phyloP scores from a whole-genome alignment of 2,888 invertebrate genomes.

The Lycophotia porphyrea region DNA sequence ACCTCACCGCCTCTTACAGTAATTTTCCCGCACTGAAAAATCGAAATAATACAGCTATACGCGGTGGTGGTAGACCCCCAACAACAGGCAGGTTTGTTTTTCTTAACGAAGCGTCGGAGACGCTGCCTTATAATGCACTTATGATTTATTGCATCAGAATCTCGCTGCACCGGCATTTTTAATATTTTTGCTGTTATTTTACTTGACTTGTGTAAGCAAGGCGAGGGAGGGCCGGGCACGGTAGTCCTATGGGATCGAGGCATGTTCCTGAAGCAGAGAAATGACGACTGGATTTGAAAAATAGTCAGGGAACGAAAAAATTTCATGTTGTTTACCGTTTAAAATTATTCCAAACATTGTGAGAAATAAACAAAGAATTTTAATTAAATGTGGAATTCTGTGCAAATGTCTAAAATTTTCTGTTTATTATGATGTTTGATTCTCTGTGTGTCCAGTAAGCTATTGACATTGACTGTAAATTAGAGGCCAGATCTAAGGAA shows the following conservation, averaged over 20 bases:
- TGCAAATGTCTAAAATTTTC: not conserved
- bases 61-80: constrained; percentile 23
- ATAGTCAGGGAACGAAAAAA: not conserved
- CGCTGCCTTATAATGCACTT: constrained; percentile 82
- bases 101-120: constrained; percentile 80
- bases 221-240: not conserved
- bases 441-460: not conserved
- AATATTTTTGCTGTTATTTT: constrained; percentile 67
- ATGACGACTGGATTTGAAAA: not conserved
- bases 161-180: constrained; percentile 73
- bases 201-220: constrained; percentile 49
- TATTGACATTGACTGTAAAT: not conserved
- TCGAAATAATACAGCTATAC: not conserved
- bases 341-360: not conserved
- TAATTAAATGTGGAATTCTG: not conserved
- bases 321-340: not conserved
- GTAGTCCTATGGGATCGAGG: constrained; percentile 15
- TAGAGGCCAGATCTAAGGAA: not conserved
- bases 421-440: not conserved
- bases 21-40: not conserved
- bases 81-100: constrained; percentile 79
- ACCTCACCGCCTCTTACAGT: not conserved
- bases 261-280: not conserved
- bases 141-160: constrained; percentile 82
- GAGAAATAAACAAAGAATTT: not conserved